Base-by-base conservation (phyloP, 2,113 vertebrate genomes). In the Rhizomys pruinosus region DNA sequence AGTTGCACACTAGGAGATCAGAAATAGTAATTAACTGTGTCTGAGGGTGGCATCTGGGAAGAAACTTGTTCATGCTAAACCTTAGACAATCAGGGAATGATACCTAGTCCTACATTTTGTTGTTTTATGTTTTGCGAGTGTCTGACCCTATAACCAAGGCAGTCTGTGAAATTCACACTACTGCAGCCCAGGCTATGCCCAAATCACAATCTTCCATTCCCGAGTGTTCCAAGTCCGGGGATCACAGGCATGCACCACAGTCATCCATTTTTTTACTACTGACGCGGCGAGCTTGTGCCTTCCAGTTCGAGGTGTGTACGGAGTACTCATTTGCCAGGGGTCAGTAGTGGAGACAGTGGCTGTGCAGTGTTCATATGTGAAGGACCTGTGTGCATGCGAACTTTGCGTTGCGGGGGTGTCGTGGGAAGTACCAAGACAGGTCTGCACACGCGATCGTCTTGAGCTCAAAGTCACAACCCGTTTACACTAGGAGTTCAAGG, bases 61-160 rank as follows among this genome's bases (percentile, higher is more conserved):
- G 82, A 44, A 64, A 87, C 79, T 1, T 37, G 39, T 47, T 78
- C 66, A 69, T 63, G 34, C 55, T 63, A 84, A 94, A 52, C 47
- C 71, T 92, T 42, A 71, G 61, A 68, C 87, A 95, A 91, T 71
- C 44, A 69, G 34, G 74, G 25, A 82, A 87, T 23, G 37, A 68
- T 10, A 2, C 37, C 68, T 19, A 59, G 68, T 72, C 25, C 3
- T 9, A 29, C 16, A 29, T 15, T 71, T 72, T 39, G 17, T 55
- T 85, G n/a, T 39, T 27, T 72, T 57, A 39, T 55, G 25, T 72
- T 86, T 86, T 3, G 17, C 71, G 23, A 59, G 44, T 69, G 23
- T 82, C 39, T 52, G 47, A 64, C 17, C 37, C 80, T 44, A 66
- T 13, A 44, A 47, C 29, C 17, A 27, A 44, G 44, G 61, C 23